Evolutionary conservation across 1,140 invertebrate genomes (phyloP), one percentile per base, ranked within the genome.

Genomic region (Adoxophyes honmai): DNA sequence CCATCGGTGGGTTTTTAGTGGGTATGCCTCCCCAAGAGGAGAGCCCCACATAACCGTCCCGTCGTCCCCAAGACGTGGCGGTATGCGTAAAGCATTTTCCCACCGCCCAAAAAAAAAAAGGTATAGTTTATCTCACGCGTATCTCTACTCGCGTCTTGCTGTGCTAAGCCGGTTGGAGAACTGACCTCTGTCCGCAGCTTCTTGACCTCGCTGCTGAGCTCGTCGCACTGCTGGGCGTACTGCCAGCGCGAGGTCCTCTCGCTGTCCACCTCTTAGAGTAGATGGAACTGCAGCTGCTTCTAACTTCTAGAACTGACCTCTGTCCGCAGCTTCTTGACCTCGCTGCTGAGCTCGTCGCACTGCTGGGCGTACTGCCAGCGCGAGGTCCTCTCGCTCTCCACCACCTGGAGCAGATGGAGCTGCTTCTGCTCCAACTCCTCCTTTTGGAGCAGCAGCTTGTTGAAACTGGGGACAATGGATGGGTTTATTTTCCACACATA

Each of bases 351-450:
- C 75, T 98, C 96, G 70, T 98, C 97, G 62, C 96, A 97, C 80
- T 98, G 96, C 75, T 96, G 95, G 0, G 95, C 96, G 85, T 97
- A 98, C 81, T 98, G 96, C 95, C 96, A 97, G 75, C 97, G 97
- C 0, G 96, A 95, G 4, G 96, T 98, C 73, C 97, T 93, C 81
- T 98, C 97, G 61, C 95, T 97, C 82, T 98, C 97, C 10, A 98
- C 94, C 15, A 98, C 96, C 86, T 98, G 96, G 44, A 98, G 91
- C 33, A 98, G 90, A 85, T 98, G 97, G 14, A 97, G 87, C 88
- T 98, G 96, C 83, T 98, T 97, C 81, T 98, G 96, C 69, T 98
- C 96, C 66, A 98, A 82, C 83, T 98, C 96, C 81, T 98, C 96
- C 80, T 97, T 97, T 86, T 97, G 95, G 37, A 97, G 91, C 18